Conservation (phyloP, 2,113 vertebrate species). For the Tragelaphus buxtoni region DNA sequence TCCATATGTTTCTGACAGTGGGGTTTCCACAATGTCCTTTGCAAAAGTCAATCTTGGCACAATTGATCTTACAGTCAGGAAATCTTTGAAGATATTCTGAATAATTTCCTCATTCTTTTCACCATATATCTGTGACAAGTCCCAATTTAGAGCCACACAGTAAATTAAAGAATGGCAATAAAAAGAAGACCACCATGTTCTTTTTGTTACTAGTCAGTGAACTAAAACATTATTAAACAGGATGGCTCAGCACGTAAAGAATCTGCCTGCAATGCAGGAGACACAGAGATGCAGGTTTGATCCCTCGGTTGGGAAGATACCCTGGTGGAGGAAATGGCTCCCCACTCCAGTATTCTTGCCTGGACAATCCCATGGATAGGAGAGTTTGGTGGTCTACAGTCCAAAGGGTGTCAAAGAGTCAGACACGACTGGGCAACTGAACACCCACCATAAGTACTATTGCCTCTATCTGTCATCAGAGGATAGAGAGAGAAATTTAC, state of each 20-base stretch:
- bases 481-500: neutral
- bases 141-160: neutral
- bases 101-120: conserved; percentile 4
- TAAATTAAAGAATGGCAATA: neutral
- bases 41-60: conserved; percentile 3
- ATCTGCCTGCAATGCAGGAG: neutral
- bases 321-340: neutral
- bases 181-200: neutral
- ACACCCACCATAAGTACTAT: neutral
- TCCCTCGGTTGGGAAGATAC: neutral
- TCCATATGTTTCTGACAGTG: neutral
- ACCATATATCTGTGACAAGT: neutral
- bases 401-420: neutral
- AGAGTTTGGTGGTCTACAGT: neutral
- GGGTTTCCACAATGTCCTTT: neutral
- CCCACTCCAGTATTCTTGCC: neutral
- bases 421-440: neutral
- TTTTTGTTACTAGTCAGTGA: neutral
- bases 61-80: neutral
- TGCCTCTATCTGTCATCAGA: neutral
- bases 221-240: neutral
- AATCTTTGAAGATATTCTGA: conserved; percentile 28
- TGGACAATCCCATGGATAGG: neutral
- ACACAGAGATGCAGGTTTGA: neutral
- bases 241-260: neutral